A percentile compares a stretch with the other conserved stretches of the same genome.
Conservation (phyloP, 1,140 invertebrate genomes). For the Bombus waltoni region DNA sequence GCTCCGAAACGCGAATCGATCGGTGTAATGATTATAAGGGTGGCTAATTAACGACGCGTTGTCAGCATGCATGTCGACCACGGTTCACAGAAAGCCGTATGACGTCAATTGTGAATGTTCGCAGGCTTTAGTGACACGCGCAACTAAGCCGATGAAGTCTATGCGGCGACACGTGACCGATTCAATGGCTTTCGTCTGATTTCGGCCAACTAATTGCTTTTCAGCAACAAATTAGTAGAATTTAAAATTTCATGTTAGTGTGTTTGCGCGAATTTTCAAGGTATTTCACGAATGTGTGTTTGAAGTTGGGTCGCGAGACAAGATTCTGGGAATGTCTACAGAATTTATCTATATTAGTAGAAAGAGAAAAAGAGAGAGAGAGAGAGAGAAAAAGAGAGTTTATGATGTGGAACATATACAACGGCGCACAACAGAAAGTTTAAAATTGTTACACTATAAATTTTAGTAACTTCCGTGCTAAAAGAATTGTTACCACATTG, state of each 20-base stretch:
- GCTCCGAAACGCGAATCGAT: constrained; percentile 47
- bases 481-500: no score
- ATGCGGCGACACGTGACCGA: not conserved
- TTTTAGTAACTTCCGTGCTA: no score
- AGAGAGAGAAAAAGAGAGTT: no score
- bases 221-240: not conserved
- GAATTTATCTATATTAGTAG: not conserved
- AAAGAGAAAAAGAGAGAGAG: no score
- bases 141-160: constrained; percentile 16
- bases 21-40: constrained; percentile 37
- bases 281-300: no score
- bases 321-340: not conserved
- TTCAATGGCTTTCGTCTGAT: constrained; percentile 9
- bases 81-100: constrained; percentile 35
- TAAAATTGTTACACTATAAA: no score
- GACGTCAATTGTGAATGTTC: constrained; percentile 33
- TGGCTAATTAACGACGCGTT: constrained; percentile 60
- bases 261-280: not conserved
- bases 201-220: not conserved
- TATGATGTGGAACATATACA: no score
- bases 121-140: constrained; percentile 28
- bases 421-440: no score
- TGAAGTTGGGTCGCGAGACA: not conserved
- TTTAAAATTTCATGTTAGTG: not conserved
- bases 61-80: constrained; percentile 30